Evolutionary conservation across 2,888 invertebrate species (phyloP).

Genomic region (Phortica magna): DNA sequence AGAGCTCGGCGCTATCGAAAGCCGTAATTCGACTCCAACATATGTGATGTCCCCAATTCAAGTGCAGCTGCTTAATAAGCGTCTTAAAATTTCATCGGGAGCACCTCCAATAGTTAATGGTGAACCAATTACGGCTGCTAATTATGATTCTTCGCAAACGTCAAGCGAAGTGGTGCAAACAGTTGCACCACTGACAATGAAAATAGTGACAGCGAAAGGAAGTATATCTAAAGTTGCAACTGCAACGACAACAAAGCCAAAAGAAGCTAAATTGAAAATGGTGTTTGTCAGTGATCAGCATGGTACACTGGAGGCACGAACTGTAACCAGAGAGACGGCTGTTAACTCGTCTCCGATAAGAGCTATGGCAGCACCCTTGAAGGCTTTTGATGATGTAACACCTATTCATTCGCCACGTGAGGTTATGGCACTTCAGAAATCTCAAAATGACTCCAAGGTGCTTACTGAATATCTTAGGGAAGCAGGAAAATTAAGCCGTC

Average conservation of each 20-base stretch:
- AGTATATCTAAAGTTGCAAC: not conserved
- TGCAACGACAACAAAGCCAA: not conserved
- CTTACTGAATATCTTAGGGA: constrained; percentile 81
- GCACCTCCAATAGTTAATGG: constrained; percentile 42
- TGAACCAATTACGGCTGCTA: not conserved
- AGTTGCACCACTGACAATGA: constrained; percentile 24
- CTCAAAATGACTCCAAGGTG: constrained; percentile 50
- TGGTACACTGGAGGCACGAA: not conserved
- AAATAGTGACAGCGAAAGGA: constrained; percentile 7
- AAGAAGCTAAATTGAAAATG: not conserved
- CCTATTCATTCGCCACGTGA: constrained; percentile 63
- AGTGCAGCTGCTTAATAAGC: constrained; percentile 51
- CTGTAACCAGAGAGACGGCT: not conserved
- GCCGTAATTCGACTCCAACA: constrained; percentile 50
- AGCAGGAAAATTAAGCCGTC: constrained; percentile 77
- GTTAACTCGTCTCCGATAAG: not conserved
- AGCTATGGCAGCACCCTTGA: not conserved
- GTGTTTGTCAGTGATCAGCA: not conserved
- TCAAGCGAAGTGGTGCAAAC: not conserved
- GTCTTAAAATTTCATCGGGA: constrained; percentile 38
- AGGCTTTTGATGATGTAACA: not conserved
- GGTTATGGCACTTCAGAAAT: constrained; percentile 38
- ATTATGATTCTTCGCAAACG: no score
- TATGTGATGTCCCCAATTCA: constrained; percentile 37
- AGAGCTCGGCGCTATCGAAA: constrained; percentile 59